Evolutionary conservation across 2,797 vertebrate genomes (phyloP).

Genomic region (Coreius guichenoti): DNA sequence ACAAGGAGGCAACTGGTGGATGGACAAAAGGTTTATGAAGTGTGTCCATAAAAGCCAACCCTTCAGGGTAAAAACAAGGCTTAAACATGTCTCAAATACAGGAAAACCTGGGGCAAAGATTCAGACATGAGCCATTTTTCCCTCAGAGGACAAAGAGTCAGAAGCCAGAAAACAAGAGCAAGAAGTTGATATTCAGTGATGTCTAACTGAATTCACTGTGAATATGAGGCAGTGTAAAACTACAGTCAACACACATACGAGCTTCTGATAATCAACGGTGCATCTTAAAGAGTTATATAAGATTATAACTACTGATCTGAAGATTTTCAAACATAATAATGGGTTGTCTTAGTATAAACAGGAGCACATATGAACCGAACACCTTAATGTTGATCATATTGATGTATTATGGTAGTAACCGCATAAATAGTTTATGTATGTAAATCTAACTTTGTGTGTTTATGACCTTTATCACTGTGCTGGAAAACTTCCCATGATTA

Average conservation of each 20-base stretch:
- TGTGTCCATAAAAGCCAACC: constrained; percentile 21
- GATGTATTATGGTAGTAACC: too few species aligned
- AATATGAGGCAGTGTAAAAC: background rate
- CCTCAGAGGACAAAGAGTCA: background rate
- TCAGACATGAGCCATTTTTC: background rate
- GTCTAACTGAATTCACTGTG: background rate
- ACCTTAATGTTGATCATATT: background rate
- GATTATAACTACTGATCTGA: background rate
- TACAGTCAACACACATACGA: background rate
- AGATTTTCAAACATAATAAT: background rate
- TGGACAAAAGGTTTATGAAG: constrained; percentile 10
- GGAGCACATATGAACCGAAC: background rate
- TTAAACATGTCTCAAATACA: constrained; percentile 2
- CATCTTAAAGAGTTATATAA: too few species aligned
- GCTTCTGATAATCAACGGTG: background rate
- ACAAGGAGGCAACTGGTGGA: constrained; percentile 2
- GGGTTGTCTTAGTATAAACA: background rate
- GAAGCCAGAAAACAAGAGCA: background rate
- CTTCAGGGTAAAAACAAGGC: constrained; percentile 4
- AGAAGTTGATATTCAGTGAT: background rate
- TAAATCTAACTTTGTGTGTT: background rate
- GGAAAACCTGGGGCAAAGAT: constrained; percentile 33
- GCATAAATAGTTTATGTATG: background rate
- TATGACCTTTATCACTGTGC: background rate
- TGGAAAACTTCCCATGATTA: background rate